Conservation (phyloP, 1,140 invertebrate genomes). For the Drosophila takahashii region DNA sequence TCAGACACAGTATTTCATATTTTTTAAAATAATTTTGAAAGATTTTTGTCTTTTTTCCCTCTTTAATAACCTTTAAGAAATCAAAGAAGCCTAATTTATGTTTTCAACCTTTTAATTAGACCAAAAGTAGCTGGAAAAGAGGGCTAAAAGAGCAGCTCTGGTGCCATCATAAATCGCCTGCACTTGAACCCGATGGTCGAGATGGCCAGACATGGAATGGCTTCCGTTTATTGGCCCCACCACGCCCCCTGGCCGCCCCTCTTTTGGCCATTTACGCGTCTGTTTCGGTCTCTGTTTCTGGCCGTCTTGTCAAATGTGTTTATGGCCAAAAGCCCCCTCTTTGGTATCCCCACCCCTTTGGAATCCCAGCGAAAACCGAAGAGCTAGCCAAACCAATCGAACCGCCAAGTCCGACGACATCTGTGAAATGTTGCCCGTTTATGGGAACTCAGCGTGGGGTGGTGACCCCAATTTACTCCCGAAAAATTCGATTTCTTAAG, state of each 20-base stretch:
- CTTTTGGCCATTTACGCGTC: slow-evolving; percentile 55
- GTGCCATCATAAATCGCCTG: slow-evolving; percentile 42
- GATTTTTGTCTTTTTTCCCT: no score
- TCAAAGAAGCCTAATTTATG: no score
- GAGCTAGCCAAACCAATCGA: slow-evolving; percentile 15
- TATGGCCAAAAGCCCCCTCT: slow-evolving; percentile 43
- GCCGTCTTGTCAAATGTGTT: slow-evolving; percentile 61
- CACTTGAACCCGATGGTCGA: slow-evolving; percentile 43
- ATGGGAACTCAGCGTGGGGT: neutral
- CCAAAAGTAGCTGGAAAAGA: neutral
- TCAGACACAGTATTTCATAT: no score
- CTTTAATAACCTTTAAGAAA: no score
- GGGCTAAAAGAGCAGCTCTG: neutral
- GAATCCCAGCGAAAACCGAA: slow-evolving; percentile 24
- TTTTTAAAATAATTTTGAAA: no score
- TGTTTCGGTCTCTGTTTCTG: slow-evolving; percentile 34
- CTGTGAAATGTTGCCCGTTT: slow-evolving; percentile 25
- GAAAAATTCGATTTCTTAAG: slow-evolving; percentile 4
- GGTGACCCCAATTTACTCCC: neutral
- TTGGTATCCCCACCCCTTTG: neutral
- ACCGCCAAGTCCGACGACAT: slow-evolving; percentile 16
- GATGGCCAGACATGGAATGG: slow-evolving; percentile 31
- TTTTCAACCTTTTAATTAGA: neutral
- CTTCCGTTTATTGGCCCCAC: slow-evolving; percentile 53
- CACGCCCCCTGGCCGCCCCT: neutral